Evolutionary conservation across 2,113 vertebrate species (phyloP).

Genomic region (Gambusia holbrooki): DNA sequence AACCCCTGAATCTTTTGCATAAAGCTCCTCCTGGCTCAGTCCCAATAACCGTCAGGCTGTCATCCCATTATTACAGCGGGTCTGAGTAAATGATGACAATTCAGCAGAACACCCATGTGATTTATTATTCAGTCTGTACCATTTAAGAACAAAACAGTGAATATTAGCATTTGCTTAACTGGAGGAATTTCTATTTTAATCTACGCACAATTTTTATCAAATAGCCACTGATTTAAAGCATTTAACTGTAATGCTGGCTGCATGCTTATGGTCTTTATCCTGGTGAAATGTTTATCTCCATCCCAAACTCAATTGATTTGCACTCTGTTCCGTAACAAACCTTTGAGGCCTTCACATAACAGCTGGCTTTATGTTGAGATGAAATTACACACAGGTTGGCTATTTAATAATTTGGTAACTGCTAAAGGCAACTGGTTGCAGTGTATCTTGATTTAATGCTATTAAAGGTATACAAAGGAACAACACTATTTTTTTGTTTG

Average conservation of each 20-base stretch:
- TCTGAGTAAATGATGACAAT: constrained; percentile 4
- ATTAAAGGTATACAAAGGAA: not conserved
- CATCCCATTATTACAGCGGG: constrained; percentile 16
- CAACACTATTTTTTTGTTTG: not conserved
- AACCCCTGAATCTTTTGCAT: constrained; percentile 23
- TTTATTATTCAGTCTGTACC: not conserved
- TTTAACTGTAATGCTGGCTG: not conserved
- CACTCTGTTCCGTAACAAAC: not conserved
- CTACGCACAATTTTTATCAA: too few species aligned
- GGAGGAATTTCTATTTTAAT: too few species aligned
- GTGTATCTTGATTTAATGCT: not conserved
- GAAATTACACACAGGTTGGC: not conserved
- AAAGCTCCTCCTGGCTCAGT: constrained; percentile 30
- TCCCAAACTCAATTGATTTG: not conserved
- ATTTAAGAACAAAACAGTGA: too few species aligned
- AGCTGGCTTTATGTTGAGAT: not conserved
- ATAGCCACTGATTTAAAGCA: not conserved
- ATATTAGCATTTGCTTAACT: too few species aligned
- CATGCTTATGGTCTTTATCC: not conserved
- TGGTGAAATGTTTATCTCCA: not conserved
- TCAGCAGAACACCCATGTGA: not conserved
- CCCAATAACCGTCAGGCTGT: constrained; percentile 20
- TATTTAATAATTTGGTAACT: not conserved
- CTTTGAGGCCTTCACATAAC: not conserved
- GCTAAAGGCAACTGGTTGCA: not conserved